Percentiles rank a stretch among this genome's conserved stretches.
Evolutionary conservation across 2,888 invertebrate genomes (phyloP).

Genomic region (Synanthedon vespiformis): DNA sequence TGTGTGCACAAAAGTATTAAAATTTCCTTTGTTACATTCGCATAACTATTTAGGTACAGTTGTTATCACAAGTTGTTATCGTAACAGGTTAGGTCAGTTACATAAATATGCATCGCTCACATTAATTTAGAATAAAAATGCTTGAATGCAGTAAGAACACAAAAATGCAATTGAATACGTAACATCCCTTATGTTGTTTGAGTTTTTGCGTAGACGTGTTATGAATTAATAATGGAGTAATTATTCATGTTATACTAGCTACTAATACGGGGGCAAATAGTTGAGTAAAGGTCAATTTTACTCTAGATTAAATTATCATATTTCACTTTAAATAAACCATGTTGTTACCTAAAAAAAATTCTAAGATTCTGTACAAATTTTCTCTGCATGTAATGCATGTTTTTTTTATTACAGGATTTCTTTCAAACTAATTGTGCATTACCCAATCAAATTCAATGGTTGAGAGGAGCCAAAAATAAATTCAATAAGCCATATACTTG

Average conservation of each 20-base stretch:
- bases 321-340: no score
- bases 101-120: not conserved
- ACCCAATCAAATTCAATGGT: no score
- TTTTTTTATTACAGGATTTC: no score
- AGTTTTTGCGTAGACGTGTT: constrained; percentile 41
- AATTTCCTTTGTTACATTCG: constrained; percentile 28
- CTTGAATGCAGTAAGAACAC: constrained; percentile 18
- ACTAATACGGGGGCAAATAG: not conserved
- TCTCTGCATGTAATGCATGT: no score
- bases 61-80: constrained; percentile 28
- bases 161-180: constrained; percentile 32
- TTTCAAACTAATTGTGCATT: no score
- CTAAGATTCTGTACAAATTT: no score
- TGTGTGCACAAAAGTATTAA: constrained; percentile 14
- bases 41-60: constrained; percentile 22
- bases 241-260: constrained; percentile 12
- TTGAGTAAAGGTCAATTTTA: not conserved
- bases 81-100: not conserved
- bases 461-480: no score
- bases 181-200: constrained; percentile 10
- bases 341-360: no score
- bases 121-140: constrained; percentile 4
- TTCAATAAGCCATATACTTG: no score
- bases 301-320: no score
- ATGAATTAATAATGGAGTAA: constrained; percentile 43